Evolutionary conservation across 2,113 vertebrate genomes (phyloP).

Genomic region (Mustelus asterias): DNA sequence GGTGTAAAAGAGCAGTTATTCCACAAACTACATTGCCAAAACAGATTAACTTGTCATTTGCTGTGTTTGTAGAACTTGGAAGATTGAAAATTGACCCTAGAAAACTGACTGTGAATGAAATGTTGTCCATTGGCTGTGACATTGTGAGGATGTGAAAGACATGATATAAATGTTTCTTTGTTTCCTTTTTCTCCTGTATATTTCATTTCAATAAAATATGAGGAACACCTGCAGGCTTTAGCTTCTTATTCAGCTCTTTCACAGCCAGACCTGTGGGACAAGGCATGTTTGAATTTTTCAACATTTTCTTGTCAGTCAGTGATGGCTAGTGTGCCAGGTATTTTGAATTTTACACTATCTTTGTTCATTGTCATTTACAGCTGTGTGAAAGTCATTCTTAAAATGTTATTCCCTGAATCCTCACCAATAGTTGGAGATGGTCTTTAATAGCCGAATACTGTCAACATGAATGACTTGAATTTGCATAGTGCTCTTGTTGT

Average conservation of each 20-base stretch:
- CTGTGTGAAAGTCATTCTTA: not conserved
- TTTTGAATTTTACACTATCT: not conserved
- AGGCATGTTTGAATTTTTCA: not conserved
- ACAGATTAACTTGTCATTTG: not conserved
- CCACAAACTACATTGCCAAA: not conserved
- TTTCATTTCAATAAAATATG: not conserved
- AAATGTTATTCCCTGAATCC: not conserved
- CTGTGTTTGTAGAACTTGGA: not conserved
- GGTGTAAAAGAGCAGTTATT: not conserved
- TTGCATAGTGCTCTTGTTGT: too few species aligned
- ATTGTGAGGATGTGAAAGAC: not conserved
- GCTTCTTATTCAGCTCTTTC: not conserved
- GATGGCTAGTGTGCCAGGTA: not conserved
- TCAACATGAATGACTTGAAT: not conserved
- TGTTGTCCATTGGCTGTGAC: not conserved
- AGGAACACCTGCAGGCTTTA: not conserved
- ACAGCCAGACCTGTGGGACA: too few species aligned
- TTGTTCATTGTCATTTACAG: not conserved
- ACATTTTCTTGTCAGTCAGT: not conserved
- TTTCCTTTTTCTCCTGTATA: not conserved
- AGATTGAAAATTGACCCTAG: not conserved
- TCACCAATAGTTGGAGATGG: not conserved
- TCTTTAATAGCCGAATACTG: not conserved
- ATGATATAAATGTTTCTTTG: not conserved
- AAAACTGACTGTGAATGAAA: not conserved